Conservation (phyloP, 2,888 invertebrate species). For the Disparrhopalites patrizii region DNA sequence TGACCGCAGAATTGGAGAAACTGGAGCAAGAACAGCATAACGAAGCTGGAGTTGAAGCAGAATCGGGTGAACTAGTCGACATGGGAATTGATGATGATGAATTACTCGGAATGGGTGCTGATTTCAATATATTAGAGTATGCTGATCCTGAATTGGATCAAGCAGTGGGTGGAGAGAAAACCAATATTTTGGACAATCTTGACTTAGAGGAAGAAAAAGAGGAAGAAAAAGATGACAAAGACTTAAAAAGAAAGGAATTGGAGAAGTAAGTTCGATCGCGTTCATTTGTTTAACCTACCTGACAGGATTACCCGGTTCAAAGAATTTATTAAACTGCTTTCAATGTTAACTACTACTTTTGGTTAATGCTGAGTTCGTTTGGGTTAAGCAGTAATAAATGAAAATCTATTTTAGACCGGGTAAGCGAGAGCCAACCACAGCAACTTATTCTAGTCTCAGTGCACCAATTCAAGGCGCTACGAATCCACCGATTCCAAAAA, state of each 20-base stretch:
- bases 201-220: conserved; percentile 74
- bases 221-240: conserved; percentile 60
- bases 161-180: conserved; percentile 70
- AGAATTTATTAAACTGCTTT: not conserved
- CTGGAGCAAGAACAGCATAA: conserved; percentile 63
- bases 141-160: conserved; percentile 89
- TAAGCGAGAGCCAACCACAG: conserved; percentile 15
- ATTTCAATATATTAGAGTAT: conserved; percentile 92
- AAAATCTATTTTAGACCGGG: conserved; percentile 14
- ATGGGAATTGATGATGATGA: conserved; percentile 83
- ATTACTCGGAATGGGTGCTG: conserved; percentile 77
- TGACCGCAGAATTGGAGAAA: conserved; percentile 65
- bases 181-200: conserved; percentile 79
- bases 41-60: conserved; percentile 56
- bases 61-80: conserved; percentile 74
- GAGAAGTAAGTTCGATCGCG: conserved; percentile 35
- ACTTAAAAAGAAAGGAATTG: conserved; percentile 48
- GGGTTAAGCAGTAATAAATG: no score
- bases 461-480: conserved; percentile 19
- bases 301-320: not conserved
- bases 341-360: not conserved
- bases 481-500: conserved; percentile 14
- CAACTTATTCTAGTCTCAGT: conserved; percentile 15
- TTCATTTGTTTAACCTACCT: not conserved
- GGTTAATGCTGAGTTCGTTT: no score